Conservation (phyloP, 2,888 invertebrate species). For the Pseudeuparius sepicola region DNA sequence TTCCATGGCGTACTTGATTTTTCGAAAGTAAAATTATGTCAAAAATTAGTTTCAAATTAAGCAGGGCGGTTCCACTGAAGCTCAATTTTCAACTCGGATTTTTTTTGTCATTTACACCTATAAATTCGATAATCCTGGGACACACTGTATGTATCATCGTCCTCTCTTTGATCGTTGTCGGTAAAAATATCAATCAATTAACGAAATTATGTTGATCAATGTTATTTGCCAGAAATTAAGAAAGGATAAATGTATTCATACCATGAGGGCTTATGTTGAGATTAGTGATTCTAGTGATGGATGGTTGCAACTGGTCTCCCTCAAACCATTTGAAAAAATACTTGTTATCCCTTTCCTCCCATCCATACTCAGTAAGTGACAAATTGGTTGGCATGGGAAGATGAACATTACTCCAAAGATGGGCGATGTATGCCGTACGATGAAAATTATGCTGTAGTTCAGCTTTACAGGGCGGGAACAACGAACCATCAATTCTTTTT, state of each 20-base stretch:
- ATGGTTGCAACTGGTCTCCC: conserved; percentile 14
- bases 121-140: too few species aligned
- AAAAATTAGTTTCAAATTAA: too few species aligned
- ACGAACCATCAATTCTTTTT: conserved; percentile 20
- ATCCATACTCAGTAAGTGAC: conserved; percentile 14
- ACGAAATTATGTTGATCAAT: too few species aligned
- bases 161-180: conserved; percentile 3
- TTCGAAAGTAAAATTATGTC: too few species aligned
- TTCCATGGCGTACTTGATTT: too few species aligned
- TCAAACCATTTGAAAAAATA: conserved; percentile 15
- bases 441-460: conserved; percentile 14
- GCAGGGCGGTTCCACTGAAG: too few species aligned
- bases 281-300: conserved; percentile 8
- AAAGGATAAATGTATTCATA: too few species aligned
- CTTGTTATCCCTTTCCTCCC: conserved; percentile 13
- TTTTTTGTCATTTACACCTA: too few species aligned
- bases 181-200: conserved; percentile 5
- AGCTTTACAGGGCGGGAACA: conserved; percentile 16
- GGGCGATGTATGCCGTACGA: conserved; percentile 15
- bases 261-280: too few species aligned
- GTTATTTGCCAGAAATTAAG: too few species aligned
- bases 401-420: conserved; percentile 18
- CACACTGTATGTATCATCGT: background rate
- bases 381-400: conserved; percentile 11
- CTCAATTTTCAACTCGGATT: too few species aligned